Percentiles rank a stretch among this genome's conserved stretches.
Evolutionary conservation across 2,113 vertebrate species (phyloP).

Genomic region (Mormyrus iriodes): DNA sequence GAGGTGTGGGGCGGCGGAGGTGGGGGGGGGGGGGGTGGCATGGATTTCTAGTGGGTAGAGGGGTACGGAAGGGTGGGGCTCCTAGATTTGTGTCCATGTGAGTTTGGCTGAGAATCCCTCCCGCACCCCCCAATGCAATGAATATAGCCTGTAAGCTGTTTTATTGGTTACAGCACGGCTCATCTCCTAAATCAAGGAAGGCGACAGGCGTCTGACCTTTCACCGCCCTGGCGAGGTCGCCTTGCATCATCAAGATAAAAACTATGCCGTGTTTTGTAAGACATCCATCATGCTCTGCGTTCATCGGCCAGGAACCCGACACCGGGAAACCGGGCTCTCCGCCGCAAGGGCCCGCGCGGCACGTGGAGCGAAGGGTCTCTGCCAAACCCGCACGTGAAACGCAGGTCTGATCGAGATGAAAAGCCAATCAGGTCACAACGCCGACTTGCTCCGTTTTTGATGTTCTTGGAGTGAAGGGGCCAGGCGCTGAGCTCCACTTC

Average conservation of each 20-base stretch:
- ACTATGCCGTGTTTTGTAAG: slow-evolving; percentile 26
- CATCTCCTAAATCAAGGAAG: slow-evolving; percentile 18
- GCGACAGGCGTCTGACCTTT: slow-evolving; percentile 41
- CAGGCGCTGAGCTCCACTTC: neutral
- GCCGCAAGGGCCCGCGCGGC: neutral
- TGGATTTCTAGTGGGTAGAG: neutral
- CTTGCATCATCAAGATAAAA: slow-evolving; percentile 45
- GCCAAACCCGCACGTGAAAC: neutral
- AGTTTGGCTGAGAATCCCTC: neutral
- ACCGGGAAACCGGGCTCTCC: neutral
- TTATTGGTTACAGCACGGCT: slow-evolving; percentile 8
- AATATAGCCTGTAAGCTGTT: neutral
- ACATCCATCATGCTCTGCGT: neutral
- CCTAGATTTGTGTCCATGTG: neutral
- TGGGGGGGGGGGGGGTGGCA: neutral
- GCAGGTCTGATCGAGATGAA: neutral
- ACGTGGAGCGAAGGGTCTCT: neutral
- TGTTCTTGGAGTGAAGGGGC: neutral
- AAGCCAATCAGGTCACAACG: too few species aligned
- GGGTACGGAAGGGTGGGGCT: neutral
- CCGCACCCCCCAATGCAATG: neutral
- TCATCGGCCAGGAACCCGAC: neutral
- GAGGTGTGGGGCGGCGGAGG: neutral
- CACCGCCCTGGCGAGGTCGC: slow-evolving; percentile 36
- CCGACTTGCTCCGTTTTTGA: neutral